Percentiles rank a stretch among this genome's conserved stretches.
These are phyloP conservation scores for Megaceryle maxima DNA, from an alignment of 2,113 vertebrate genomes.

Conservation along the genomic window DNA sequence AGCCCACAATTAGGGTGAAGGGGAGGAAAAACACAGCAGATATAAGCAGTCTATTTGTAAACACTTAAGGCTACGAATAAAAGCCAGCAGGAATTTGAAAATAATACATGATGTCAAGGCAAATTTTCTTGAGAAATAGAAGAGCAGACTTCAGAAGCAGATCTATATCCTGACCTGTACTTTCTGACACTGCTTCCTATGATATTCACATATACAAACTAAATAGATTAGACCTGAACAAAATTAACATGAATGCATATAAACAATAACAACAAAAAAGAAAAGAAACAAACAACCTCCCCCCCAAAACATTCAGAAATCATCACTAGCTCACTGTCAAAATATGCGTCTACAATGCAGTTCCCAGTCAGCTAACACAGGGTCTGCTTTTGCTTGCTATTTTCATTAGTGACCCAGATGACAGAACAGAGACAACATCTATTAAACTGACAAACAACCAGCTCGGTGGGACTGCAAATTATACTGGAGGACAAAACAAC, in stretches of 20 bases:
- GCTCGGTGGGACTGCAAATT: not conserved
- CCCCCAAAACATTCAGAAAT: not conserved
- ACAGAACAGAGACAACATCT: not conserved
- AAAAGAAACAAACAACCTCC: too few species aligned
- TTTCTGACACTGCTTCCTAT: not conserved
- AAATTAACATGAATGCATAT: not conserved
- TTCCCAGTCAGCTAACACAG: not conserved
- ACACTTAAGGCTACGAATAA: not conserved
- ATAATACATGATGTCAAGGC: not conserved
- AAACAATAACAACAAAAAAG: not conserved
- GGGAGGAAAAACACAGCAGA: not conserved
- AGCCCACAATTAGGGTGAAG: not conserved
- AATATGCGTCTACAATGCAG: not conserved
- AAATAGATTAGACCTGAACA: not conserved
- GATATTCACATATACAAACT: not conserved
- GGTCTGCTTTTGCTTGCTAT: not conserved
- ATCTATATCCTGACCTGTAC: not conserved
- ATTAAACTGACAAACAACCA: slow-evolving; percentile 10
- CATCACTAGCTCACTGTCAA: not conserved
- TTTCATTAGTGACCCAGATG: slow-evolving; percentile 7
- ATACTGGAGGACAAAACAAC: slow-evolving; percentile 9
- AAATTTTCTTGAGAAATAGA: not conserved
- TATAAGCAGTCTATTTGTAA: not conserved
- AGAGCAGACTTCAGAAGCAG: not conserved
- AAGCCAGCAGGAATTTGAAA: not conserved